phyloP scores from a whole-genome alignment of 2,113 vertebrate genomes.

The Fukomys damarensis region DNA sequence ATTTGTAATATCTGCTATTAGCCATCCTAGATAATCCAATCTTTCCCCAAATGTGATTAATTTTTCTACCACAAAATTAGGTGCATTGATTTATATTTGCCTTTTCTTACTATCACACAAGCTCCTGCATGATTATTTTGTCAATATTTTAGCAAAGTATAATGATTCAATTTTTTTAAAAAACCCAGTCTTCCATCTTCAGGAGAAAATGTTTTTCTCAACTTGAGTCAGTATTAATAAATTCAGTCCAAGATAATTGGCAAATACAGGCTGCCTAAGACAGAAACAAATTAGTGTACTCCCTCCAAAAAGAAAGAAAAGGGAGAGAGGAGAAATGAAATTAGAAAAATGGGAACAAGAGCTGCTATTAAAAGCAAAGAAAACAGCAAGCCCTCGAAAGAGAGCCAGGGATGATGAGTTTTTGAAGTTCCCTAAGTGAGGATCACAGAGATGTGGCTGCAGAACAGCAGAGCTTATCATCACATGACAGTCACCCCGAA shows the following conservation, averaged over 20 bases:
- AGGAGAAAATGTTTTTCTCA: constrained; percentile 7
- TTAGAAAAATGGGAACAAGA: neutral
- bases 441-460: neutral
- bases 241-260: neutral
- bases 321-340: neutral
- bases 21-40: neutral
- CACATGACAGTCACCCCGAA: neutral
- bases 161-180: neutral
- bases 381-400: neutral
- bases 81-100: neutral
- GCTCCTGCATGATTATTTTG: neutral
- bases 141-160: neutral
- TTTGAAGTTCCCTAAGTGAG: neutral
- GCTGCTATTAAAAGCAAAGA: neutral
- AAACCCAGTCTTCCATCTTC: neutral
- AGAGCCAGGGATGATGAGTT: neutral
- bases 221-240: neutral
- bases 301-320: too few species aligned
- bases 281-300: neutral
- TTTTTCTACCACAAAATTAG: neutral
- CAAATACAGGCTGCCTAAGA: neutral
- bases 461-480: neutral
- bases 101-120: neutral
- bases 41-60: neutral
- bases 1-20: neutral